Base-by-base conservation (phyloP, 2,113 vertebrate species). In the Corapipo altera region DNA sequence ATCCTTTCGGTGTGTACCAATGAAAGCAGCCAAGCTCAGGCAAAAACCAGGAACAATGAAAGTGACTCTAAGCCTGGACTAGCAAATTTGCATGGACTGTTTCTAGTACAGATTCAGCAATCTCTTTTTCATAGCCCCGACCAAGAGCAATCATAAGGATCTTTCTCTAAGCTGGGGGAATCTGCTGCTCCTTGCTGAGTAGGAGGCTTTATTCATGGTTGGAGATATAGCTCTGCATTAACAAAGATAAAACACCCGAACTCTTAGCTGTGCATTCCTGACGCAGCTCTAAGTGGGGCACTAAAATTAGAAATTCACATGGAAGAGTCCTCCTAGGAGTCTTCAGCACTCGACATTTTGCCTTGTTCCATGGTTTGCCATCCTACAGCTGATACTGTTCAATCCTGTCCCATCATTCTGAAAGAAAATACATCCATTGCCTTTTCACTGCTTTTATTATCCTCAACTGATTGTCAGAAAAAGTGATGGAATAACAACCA, bases 401-500 rank as follows among this genome's bases (percentile, higher is more conserved):
- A 79, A 58, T 62, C 52, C 65, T 72, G 51, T n/a, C 23, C 77
- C 70, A 75, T 30, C 73, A 72, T 37, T 48, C 72, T 46, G 57
- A 48, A 92, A 89, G 41, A 69, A 92, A 85, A 82, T 41, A 69
- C 0, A 0, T 52, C 80, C 86, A 75, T 11, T 92, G 62, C 70
- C 57, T 94, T 82, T 62, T 61, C 77, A 66, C 58, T 73, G 37
- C 49, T 87, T 95, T 82, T 66, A 80, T 78, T 73, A 66, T 73
- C 54, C 77, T 58, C 70, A 85, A 69, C 41, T 8, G 9, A 41
- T 11, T 91, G 90, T 85, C 89, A 85, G 71, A 81, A 92, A 54
- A 64, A 92, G 57, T 69, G 76, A 94, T 32, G 65, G 77, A 86
- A 69, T 85, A 96, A 94, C 81, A 86, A 76, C n/a, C 23, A 91